phyloP scores from a whole-genome alignment of 2,888 invertebrate genomes.

The Spodoptera exigua region DNA sequence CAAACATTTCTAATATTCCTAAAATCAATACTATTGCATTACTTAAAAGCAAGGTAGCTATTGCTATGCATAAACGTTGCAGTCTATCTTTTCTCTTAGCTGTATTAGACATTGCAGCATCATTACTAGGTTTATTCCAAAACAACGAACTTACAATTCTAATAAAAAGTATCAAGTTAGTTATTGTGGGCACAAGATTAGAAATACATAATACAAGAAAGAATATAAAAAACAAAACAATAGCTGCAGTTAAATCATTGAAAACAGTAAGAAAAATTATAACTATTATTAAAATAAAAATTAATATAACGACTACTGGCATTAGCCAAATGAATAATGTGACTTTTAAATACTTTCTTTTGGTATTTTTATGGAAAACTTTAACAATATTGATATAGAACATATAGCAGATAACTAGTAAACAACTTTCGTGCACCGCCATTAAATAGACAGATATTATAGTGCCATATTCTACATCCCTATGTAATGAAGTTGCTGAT shows the following conservation, averaged over 20 bases:
- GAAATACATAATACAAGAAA: neutral
- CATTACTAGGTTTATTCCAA: neutral
- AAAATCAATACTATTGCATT: constrained; percentile 8
- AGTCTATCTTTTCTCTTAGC: constrained; percentile 14
- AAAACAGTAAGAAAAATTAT: constrained; percentile 3
- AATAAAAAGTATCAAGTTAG: constrained; percentile 19
- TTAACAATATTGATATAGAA: constrained; percentile 28
- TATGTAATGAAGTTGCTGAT: neutral
- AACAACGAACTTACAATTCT: constrained; percentile 15
- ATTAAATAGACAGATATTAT: neutral
- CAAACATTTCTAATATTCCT: constrained; percentile 18
- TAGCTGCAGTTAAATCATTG: neutral
- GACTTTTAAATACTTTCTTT: constrained; percentile 21
- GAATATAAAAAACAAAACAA: neutral
- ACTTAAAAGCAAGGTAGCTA: constrained; percentile 18
- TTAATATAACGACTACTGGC: neutral
- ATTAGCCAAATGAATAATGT: constrained; percentile 31
- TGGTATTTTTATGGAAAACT: constrained; percentile 15
- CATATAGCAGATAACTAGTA: constrained; percentile 27
- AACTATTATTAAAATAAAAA: constrained; percentile 8
- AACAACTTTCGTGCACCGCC: constrained; percentile 19
- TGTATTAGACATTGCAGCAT: neutral
- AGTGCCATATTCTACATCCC: no score
- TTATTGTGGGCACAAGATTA: constrained; percentile 6
- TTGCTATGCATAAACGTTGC: constrained; percentile 4